Percentiles rank a stretch among this genome's conserved stretches.
Evolutionary conservation across 1,140 invertebrate species (phyloP).

Genomic region (Psilanteris sp.): DNA sequence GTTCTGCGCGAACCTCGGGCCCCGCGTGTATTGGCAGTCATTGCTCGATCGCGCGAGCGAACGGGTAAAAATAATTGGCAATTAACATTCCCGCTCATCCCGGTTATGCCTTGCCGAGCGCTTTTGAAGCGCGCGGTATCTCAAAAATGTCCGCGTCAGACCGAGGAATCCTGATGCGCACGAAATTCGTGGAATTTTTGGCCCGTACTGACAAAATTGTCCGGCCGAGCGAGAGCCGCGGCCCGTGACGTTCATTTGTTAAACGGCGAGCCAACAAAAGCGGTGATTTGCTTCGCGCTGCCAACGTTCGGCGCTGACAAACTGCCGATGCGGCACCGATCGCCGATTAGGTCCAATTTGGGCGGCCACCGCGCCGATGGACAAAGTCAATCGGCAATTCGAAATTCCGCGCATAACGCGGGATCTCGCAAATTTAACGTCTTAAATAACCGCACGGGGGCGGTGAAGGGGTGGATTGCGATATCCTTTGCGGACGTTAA

Average conservation of each 20-base stretch:
- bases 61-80: conserved; percentile 66
- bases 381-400: too few relatives aligned
- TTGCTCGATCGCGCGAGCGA: conserved; percentile 20
- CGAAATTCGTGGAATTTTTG: conserved; percentile 70
- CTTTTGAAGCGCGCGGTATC: conserved; percentile 47
- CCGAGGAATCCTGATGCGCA: conserved; percentile 61
- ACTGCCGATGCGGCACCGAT: too few relatives aligned
- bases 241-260: conserved; percentile 14
- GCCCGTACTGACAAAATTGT: conserved; percentile 24
- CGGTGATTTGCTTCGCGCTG: not conserved
- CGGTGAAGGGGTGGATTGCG: too few relatives aligned
- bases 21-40: too few relatives aligned
- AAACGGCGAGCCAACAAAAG: not conserved
- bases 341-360: conserved; percentile 18
- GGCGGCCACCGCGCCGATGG: too few relatives aligned
- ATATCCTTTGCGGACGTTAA: too few relatives aligned
- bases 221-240: conserved; percentile 1
- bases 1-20: not conserved
- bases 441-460: too few relatives aligned
- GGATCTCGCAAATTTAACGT: too few relatives aligned
- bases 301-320: too few relatives aligned
- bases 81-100: conserved; percentile 66
- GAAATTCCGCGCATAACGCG: too few relatives aligned
- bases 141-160: conserved; percentile 67
- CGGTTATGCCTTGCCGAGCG: conserved; percentile 29